These are phyloP conservation scores for Tarsius wallacei DNA, from an alignment of 2,797 vertebrate species.

Conservation along the genomic window DNA sequence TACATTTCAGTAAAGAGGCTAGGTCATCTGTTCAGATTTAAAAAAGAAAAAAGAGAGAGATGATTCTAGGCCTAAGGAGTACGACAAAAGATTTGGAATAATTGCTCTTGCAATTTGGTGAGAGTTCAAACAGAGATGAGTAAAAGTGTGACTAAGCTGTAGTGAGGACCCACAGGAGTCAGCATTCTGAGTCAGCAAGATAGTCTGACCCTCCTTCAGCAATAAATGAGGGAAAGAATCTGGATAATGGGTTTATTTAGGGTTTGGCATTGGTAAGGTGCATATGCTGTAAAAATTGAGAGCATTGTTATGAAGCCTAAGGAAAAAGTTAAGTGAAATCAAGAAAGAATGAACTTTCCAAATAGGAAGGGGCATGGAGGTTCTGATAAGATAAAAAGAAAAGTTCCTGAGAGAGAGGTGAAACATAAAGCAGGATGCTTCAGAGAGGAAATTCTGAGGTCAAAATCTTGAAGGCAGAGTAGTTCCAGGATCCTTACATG, in stretches of 20 bases:
- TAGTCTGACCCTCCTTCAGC: not conserved
- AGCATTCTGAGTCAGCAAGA: not conserved
- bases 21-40: not conserved
- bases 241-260: not conserved
- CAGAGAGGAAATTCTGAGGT: not conserved
- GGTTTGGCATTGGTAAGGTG: not conserved
- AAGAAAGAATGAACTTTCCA: not conserved
- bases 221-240: not conserved
- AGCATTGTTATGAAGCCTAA: not conserved
- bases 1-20: not conserved
- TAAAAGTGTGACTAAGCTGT: not conserved
- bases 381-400: conserved; percentile 38
- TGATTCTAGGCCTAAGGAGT: not conserved
- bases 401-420: not conserved
- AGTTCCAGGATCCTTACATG: not conserved
- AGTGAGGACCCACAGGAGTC: not conserved
- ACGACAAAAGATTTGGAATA: conserved; percentile 39
- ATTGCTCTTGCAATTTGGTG: conserved; percentile 23
- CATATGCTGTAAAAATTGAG: not conserved
- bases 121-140: not conserved
- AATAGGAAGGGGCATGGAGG: not conserved
- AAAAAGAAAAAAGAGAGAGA: not conserved
- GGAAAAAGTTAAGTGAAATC: not conserved
- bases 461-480: not conserved
- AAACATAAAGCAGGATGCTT: not conserved